Evolutionary conservation across 64 coral and sea anemone genomes (phyloP).

Genomic region (Montipora capricornis): DNA sequence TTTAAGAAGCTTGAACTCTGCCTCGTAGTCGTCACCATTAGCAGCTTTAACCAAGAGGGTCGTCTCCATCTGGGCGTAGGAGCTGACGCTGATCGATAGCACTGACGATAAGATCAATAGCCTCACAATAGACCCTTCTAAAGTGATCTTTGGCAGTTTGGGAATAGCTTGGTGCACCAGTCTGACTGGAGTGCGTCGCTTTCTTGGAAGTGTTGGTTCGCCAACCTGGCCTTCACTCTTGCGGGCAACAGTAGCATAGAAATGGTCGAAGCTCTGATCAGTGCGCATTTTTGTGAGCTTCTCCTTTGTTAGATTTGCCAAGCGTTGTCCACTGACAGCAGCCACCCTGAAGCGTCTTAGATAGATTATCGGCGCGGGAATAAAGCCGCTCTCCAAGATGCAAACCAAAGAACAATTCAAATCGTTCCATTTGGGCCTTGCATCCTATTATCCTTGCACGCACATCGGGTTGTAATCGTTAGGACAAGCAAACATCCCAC

Average conservation of each 20-base stretch:
- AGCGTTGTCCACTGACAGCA: too few species aligned
- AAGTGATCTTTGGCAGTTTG: neutral
- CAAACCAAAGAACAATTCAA: too few species aligned
- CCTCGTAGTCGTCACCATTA: neutral
- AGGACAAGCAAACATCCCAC: conserved; percentile 47
- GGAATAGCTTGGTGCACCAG: neutral
- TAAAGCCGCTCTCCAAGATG: too few species aligned
- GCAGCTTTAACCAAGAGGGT: neutral
- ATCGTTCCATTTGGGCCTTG: too few species aligned
- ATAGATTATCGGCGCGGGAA: too few species aligned
- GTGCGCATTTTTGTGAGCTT: neutral
- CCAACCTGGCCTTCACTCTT: neutral
- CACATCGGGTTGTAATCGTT: neutral
- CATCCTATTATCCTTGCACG: too few species aligned
- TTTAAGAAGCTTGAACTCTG: neutral
- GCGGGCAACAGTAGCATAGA: neutral
- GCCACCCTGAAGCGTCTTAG: too few species aligned
- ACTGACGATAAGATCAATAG: too few species aligned
- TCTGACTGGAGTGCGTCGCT: neutral
- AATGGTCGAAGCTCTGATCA: neutral
- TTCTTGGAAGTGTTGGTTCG: neutral
- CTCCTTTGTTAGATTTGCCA: too few species aligned
- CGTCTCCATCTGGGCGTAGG: neutral
- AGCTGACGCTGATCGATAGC: neutral
- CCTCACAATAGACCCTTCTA: neutral